Evolutionary conservation across 2,113 vertebrate species (phyloP), one percentile per base, ranked within the genome.

Genomic region (Lonchura striata): DNA sequence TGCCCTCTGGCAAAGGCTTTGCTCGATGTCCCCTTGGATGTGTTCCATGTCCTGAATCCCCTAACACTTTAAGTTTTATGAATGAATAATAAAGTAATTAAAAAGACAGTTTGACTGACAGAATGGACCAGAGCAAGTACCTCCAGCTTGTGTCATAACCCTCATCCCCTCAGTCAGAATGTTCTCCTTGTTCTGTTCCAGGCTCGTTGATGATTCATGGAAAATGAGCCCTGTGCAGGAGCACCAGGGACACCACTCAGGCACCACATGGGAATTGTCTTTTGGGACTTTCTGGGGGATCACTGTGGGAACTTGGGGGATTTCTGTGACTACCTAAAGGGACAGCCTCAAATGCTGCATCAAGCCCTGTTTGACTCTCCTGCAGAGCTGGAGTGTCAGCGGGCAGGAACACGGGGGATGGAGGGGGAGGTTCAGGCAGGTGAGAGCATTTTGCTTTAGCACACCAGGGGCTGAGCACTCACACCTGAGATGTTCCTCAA

Each of bases 391-490:
- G 28, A 16, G 5, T 17, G 9, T 2, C 7, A n/a, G 9, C 0
- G 0, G 39, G 47, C 46, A 66, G 79, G 50, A 66, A 2, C 25
- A 6, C 0, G 0, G 14, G 10, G 9, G 13, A 3, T 1, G 5
- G 72, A 22, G 13, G 1, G 8, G 31, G 37, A 21, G 0, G 1
- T 10, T n/a, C 37, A 33, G 78, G 16, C 22, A 28, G 61, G 63
- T 44, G 72, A 59, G 69, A 44, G 20, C 37, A 8, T 37, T 56
- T 10, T 13, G 27, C 39, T 77, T 68, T 15, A 33, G 33, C 30
- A 1, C 24, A 11, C 3, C 0, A 2, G 33, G 23, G 42, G 13
- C 68, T 41, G 37, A 54, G 42, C 50, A 1, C 30, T 66, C 69
- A 18, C 41, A 10, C 11, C 44, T 15, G 37, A 53, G 74, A 1